Evolutionary conservation across 2,797 vertebrate species (phyloP), one percentile per base, ranked within the genome.

Genomic region (Oophaga sylvatica): DNA sequence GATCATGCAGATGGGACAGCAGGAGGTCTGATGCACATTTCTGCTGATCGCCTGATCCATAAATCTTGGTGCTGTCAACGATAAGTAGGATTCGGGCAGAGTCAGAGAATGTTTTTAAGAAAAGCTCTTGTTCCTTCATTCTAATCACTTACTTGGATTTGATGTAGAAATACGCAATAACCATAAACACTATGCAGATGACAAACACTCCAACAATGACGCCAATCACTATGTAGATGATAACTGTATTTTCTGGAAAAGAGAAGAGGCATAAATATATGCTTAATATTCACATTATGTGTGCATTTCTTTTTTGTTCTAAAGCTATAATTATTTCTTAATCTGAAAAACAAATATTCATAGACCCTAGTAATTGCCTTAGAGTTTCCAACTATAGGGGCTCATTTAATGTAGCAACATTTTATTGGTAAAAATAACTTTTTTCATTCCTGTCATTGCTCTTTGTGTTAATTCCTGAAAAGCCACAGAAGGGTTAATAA

Each of bases 221-320:
- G 0, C 88, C 88, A 80, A 86, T 79, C 19, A 86, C 88, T 68
- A 83, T 83, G 63, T 89, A 89, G 9, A 86, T 80, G 19, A 16
- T 12, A 9, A 6, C 26, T 35, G 78, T n/a, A 26, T 76, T 31
- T 29, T 1, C 83, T 84, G 22, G 15, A 84, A 65, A 26, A 29
- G 8, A 76, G 41, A 48, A 48, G 9, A 76, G 57, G 45, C 16
- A 19, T 41, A 80, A 65, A 68, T 1, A 70, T 4, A 80, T 68
- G 53, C 0, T 79, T 3, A 35, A 68, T 80, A 53, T 67, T 56
- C 8, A 31, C 11, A 60, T 65, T 65, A 41, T 35, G 41, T 75
- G 17, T 17, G 22, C 9, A 73, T 73, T 45, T 31, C 35, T 45
- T 29, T 2, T 8, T 73, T 0, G 10, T 41, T 41, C 35, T 41